These are phyloP conservation scores for Hydrochoerus hydrochaeris DNA, from an alignment of 2,113 vertebrate species.

Conservation along the genomic window DNA sequence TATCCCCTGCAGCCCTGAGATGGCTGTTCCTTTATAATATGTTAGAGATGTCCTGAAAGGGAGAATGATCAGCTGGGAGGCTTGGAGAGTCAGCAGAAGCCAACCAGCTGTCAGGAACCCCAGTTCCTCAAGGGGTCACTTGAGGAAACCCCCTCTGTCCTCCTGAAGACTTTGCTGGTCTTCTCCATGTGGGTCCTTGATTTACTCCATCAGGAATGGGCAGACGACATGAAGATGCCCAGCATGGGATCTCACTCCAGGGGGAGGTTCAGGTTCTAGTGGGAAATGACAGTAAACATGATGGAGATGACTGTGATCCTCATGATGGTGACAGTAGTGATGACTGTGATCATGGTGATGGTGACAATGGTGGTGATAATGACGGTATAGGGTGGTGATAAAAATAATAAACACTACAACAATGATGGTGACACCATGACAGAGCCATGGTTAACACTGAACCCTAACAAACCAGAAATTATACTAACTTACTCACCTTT, in stretches of 20 bases:
- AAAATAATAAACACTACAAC: background rate
- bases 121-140: background rate
- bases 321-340: too few relatives aligned
- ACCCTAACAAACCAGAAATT: background rate
- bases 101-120: background rate
- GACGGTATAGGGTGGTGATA: background rate
- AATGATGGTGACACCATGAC: fast-evolving
- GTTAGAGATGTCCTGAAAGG: background rate
- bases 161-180: background rate
- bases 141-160: background rate
- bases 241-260: background rate
- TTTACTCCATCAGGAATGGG: background rate
- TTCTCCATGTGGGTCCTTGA: background rate
- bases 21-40: background rate
- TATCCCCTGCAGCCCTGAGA: background rate
- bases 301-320: background rate
- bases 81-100: background rate
- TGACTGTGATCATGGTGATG: background rate
- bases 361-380: too few relatives aligned
- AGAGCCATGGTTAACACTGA: background rate
- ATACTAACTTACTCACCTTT: background rate
- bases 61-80: background rate
- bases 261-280: background rate
- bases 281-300: too few relatives aligned
- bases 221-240: background rate